A percentile compares a stretch with the other conserved stretches of the same genome.
Evolutionary conservation across 2,888 invertebrate genomes (phyloP).

Genomic region (Helobdella robusta): DNA sequence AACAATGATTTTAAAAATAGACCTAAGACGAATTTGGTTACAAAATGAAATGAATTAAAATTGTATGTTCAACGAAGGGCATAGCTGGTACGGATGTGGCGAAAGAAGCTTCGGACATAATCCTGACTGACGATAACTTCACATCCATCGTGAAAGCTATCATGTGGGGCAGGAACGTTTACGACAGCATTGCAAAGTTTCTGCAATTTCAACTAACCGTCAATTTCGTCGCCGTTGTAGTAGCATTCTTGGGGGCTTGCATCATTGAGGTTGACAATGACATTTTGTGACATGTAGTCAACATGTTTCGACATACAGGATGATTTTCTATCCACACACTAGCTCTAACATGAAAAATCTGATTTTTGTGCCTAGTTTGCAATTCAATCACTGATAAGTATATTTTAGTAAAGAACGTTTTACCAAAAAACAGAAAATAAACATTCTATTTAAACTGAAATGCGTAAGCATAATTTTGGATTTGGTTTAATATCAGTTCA

Average conservation of each 20-base stretch:
- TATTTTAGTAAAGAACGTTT: no score
- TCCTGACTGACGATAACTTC: slow-evolving; percentile 97
- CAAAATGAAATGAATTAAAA: background rate
- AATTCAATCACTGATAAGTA: no score
- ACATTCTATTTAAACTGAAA: no score
- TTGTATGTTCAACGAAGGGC: slow-evolving; percentile 56
- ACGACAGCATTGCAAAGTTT: slow-evolving; percentile 98
- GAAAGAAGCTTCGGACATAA: slow-evolving; percentile 97
- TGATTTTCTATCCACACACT: no score
- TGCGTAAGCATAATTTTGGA: no score
- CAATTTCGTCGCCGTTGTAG: slow-evolving; percentile 95
- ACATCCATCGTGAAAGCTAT: slow-evolving; percentile 98
- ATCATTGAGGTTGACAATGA: slow-evolving; percentile 65
- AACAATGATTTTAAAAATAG: background rate
- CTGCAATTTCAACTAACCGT: slow-evolving; percentile 97
- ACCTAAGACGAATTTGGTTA: background rate
- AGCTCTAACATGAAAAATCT: no score
- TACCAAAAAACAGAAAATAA: no score
- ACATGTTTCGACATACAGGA: no score
- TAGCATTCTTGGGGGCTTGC: slow-evolving; percentile 96
- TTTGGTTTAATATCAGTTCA: no score
- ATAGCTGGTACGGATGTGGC: slow-evolving; percentile 99
- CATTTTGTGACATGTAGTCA: no score
- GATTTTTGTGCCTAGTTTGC: no score
- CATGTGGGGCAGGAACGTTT: slow-evolving; percentile 99